Percentiles rank a stretch among this genome's conserved stretches.
These are phyloP conservation scores for Sminthurinus aureus DNA, from an alignment of 2,888 invertebrate genomes.

Conservation along the genomic window DNA sequence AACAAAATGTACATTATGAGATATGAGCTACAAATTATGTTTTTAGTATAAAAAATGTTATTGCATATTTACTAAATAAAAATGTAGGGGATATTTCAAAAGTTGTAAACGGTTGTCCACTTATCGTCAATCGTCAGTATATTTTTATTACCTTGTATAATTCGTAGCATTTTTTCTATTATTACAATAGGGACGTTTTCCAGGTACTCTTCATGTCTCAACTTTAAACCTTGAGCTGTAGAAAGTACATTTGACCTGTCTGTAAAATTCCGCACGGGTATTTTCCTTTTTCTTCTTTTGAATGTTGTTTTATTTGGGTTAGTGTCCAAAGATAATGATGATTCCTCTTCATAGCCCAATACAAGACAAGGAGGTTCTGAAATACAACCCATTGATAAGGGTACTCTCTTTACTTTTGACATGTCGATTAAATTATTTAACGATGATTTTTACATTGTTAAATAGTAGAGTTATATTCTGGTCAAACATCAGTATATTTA, in stretches of 20 bases:
- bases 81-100: no score
- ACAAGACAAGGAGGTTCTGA: conserved; percentile 57
- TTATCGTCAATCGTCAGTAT: no score
- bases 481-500: no score
- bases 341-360: conserved; percentile 46
- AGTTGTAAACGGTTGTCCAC: no score
- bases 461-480: no score
- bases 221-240: conserved; percentile 62
- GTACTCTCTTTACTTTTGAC: conserved; percentile 10
- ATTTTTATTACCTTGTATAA: conserved; percentile 62
- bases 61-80: no score
- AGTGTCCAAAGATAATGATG: not conserved
- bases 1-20: no score
- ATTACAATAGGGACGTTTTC: conserved; percentile 62
- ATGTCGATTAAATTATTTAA: not conserved
- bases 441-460: no score
- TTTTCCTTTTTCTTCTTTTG: conserved; percentile 62
- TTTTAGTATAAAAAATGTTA: no score
- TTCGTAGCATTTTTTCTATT: conserved; percentile 64
- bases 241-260: conserved; percentile 62
- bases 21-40: no score
- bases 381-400: conserved; percentile 51
- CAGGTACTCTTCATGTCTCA: conserved; percentile 63
- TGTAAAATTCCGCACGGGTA: conserved; percentile 65
- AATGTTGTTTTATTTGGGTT: not conserved